Evolutionary conservation across 2,113 vertebrate genomes (phyloP).

Genomic region (Channa maculata): DNA sequence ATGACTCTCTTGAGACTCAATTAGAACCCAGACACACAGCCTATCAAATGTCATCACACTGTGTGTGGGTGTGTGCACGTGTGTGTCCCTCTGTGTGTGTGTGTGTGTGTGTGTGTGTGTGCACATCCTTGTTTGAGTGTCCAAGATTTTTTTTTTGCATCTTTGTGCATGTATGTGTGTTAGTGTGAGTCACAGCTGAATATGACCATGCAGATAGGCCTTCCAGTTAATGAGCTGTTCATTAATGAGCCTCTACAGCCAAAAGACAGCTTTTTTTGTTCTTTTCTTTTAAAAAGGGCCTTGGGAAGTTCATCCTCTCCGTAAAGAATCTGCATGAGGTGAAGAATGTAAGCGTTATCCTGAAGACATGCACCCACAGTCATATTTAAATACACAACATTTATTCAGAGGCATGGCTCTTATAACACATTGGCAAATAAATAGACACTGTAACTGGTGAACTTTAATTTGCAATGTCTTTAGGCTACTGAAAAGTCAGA

Average conservation of each 20-base stretch:
- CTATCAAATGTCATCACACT: slow-evolving; percentile 66
- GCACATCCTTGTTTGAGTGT: slow-evolving; percentile 5
- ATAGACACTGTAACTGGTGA: not conserved
- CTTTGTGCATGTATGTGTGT: slow-evolving; percentile 12
- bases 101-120: slow-evolving; percentile 24
- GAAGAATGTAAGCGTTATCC: slow-evolving; percentile 22
- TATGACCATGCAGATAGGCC: slow-evolving; percentile 30
- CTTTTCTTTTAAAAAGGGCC: not conserved
- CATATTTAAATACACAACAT: slow-evolving; percentile 3
- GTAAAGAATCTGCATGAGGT: slow-evolving; percentile 30
- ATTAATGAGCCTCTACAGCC: slow-evolving; percentile 58
- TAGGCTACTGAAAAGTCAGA: not conserved
- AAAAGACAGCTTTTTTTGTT: slow-evolving; percentile 24
- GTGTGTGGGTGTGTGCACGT: not conserved
- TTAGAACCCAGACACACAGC: slow-evolving; percentile 58
- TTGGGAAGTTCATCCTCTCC: slow-evolving; percentile 47
- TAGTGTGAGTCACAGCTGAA: slow-evolving; percentile 48
- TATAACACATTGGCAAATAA: not conserved
- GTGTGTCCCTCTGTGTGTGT: not conserved
- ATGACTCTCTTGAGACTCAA: slow-evolving; percentile 66
- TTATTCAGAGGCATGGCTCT: slow-evolving; percentile 1
- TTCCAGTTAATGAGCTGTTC: slow-evolving; percentile 67
- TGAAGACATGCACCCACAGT: not conserved
- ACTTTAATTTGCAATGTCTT: not conserved
- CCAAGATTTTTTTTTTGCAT: slow-evolving; percentile 2